phyloP scores from a whole-genome alignment of 2,888 invertebrate species.

The Lasioglossum pauxillum region DNA sequence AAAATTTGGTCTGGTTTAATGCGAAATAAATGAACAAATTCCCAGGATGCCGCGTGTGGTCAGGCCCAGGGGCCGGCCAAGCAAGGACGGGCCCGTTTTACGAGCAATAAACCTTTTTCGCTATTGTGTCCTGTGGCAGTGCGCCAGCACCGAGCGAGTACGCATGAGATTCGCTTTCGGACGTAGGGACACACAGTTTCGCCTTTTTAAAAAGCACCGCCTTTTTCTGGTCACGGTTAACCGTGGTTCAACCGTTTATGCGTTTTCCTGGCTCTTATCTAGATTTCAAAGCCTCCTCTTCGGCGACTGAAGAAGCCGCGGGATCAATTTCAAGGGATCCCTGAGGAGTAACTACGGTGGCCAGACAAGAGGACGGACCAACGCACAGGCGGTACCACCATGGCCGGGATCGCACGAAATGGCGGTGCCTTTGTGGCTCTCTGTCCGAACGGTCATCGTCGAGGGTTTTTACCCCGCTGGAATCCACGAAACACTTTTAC shows the following conservation, averaged over 20 bases:
- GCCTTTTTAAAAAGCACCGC: slow-evolving; percentile 37
- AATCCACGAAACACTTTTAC: slow-evolving; percentile 82
- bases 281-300: slow-evolving; percentile 29
- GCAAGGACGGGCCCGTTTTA: slow-evolving; percentile 63
- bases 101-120: slow-evolving; percentile 71
- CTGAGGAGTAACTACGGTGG: slow-evolving; percentile 12
- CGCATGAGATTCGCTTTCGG: slow-evolving; percentile 24
- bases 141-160: slow-evolving; percentile 17
- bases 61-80: slow-evolving; percentile 29
- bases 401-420: slow-evolving; percentile 67
- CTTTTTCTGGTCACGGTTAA: slow-evolving; percentile 42
- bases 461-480: slow-evolving; percentile 81
- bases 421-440: slow-evolving; percentile 77
- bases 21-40: slow-evolving; percentile 70
- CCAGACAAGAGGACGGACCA: neutral
- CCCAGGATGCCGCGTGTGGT: slow-evolving; percentile 66
- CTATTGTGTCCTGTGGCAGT: slow-evolving; percentile 53
- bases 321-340: slow-evolving; percentile 36
- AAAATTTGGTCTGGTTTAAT: slow-evolving; percentile 65
- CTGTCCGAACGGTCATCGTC: slow-evolving; percentile 75
- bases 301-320: slow-evolving; percentile 17
- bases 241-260: slow-evolving; percentile 23
- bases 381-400: slow-evolving; percentile 59
- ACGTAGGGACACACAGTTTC: neutral
- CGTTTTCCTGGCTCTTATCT: slow-evolving; percentile 46